Base-by-base conservation (phyloP, 2,888 invertebrate species). In the Hypolimnas misippus region DNA sequence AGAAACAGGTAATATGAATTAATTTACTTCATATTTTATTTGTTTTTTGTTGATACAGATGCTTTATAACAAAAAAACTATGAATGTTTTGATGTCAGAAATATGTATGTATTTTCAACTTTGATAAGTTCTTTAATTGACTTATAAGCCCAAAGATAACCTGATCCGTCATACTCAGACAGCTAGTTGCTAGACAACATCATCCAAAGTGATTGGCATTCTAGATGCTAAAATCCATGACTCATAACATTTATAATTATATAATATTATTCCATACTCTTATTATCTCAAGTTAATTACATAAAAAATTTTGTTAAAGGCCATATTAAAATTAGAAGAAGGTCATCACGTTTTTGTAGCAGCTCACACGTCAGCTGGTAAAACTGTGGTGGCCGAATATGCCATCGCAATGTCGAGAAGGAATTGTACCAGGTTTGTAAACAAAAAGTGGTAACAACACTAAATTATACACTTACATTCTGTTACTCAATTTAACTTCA, bases 301-400 rank as follows among this genome's bases (percentile, higher is more conserved):
- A n/a, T n/a, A n/a, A n/a, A n/a, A n/a, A n/a, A n/a, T 49, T 25
- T 1, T 49, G 44, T 29, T 59, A 6, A 66, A 95, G 93, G 99
- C 99, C 0, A 97, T 99, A 64, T 87, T 99, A 5, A 97, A 97
- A 82, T 87, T 99, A 58, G 99, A 99, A 87, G 96, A 97, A 75
- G 96, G 97, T 12, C 96, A 98, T 74, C 98, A 98, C 82, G 98
- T 99, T 0, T 99, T 99, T 86, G 99, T 99, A 0, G 98, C 99
- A 0, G 99, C 99, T 0, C 99, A 99, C 81, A 99, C 99, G 0
- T 99, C 99, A 0, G 99, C 99, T 0, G 98, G 97, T 21, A 99
- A 99, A 92, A 99, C 99, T 0, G 99, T 98, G 0, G 98, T 99
- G 0, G 99, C 99, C 0, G 99, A 99, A 89, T 99, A 99, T 86